These are phyloP conservation scores for Leptothorax acervorum DNA, from an alignment of 2,888 invertebrate species.

Conservation along the genomic window DNA sequence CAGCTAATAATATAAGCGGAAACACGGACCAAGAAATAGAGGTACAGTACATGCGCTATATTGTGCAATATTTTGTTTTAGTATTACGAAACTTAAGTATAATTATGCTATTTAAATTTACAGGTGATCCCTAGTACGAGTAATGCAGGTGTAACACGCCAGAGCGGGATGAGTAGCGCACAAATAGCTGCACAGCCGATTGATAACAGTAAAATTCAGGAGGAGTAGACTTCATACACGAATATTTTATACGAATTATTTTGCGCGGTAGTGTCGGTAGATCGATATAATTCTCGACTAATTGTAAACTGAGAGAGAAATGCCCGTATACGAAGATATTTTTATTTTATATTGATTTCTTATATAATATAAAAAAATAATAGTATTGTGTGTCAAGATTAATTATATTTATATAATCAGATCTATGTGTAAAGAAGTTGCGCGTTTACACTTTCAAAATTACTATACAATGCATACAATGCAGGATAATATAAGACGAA, in stretches of 20 bases:
- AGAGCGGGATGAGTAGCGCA: background rate
- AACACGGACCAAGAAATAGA: conserved; percentile 21
- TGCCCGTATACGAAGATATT: conserved; percentile 42
- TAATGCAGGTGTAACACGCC: background rate
- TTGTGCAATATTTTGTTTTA: background rate
- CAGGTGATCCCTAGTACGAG: conserved; percentile 35
- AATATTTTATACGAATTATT: conserved; percentile 20
- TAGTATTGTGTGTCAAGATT: background rate
- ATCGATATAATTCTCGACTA: background rate
- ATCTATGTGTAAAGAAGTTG: background rate
- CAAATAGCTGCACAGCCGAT: conserved; percentile 28
- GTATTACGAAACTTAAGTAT: background rate
- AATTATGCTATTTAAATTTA: conserved; percentile 16
- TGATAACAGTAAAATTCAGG: conserved; percentile 36
- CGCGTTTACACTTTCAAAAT: background rate
- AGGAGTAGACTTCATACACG: conserved; percentile 16
- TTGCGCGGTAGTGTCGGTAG: background rate
- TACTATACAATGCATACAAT: background rate
- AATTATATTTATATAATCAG: background rate
- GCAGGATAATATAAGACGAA: background rate
- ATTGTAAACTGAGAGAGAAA: background rate
- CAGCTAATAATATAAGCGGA: conserved; percentile 13
- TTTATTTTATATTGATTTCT: background rate
- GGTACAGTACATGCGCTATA: background rate
- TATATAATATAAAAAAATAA: conserved; percentile 16